A percentile compares a stretch with the other conserved stretches of the same genome.
phyloP scores from a whole-genome alignment of 2,113 vertebrate species.

The Xerus inauris region DNA sequence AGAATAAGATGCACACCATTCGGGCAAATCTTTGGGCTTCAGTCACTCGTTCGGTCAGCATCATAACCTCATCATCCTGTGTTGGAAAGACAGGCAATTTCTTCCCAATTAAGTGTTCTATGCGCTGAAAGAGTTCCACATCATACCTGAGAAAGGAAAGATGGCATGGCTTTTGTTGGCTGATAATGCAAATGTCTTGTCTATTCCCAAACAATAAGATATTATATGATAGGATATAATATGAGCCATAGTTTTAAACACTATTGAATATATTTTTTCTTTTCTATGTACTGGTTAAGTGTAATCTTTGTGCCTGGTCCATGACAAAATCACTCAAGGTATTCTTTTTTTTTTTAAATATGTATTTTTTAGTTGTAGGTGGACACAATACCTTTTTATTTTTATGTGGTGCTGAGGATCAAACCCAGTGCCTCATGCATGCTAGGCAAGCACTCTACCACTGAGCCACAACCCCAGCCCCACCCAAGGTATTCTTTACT shows the following conservation, averaged over 20 bases:
- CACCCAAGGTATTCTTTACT: neutral
- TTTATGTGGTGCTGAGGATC: too few species aligned
- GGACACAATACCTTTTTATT: too few species aligned
- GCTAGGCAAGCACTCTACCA: too few species aligned
- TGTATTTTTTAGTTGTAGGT: too few species aligned
- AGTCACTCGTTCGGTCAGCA: slow-evolving; percentile 95
- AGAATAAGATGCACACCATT: slow-evolving; percentile 87
- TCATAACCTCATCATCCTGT: slow-evolving; percentile 98
- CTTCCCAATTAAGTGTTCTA: slow-evolving; percentile 97
- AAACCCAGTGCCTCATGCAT: too few species aligned
- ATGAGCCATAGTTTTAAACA: neutral
- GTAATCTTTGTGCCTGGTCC: neutral
- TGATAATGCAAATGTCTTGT: neutral
- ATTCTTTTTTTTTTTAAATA: too few species aligned
- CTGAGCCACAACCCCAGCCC: too few species aligned
- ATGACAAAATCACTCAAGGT: neutral
- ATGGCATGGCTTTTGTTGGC: neutral
- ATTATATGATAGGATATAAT: neutral
- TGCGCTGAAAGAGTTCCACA: slow-evolving; percentile 98
- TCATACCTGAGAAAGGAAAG: slow-evolving; percentile 90
- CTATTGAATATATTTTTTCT: neutral
- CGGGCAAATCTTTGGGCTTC: slow-evolving; percentile 97
- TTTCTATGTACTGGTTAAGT: neutral
- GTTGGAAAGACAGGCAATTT: slow-evolving; percentile 97
- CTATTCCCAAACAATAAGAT: neutral